Percentiles rank a stretch among this genome's conserved stretches.
phyloP scores from a whole-genome alignment of 2,888 invertebrate genomes.

The Caenorhabditis sp. region DNA sequence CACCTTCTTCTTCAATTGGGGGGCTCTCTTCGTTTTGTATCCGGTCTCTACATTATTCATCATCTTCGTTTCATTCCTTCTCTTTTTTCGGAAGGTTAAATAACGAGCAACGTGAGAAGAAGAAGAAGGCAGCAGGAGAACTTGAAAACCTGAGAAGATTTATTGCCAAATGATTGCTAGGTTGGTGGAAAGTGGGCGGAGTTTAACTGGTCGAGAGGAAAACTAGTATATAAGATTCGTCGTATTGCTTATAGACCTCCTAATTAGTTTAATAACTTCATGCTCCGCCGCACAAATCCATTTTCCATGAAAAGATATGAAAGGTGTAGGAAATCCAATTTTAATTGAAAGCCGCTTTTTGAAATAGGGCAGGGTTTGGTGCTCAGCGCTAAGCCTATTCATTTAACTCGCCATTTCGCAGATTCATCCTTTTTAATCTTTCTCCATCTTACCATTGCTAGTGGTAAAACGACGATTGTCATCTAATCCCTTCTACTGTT shows the following conservation, averaged over 20 bases:
- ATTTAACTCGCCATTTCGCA: background rate
- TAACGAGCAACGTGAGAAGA: conserved; percentile 17
- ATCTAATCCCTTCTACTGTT: background rate
- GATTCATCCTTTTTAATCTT: background rate
- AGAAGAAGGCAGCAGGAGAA: conserved; percentile 33
- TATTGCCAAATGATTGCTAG: conserved; percentile 22
- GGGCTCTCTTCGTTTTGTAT: conserved; percentile 38
- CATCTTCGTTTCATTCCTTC: conserved; percentile 33
- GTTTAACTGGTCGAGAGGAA: background rate
- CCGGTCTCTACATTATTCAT: conserved; percentile 54
- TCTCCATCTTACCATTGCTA: background rate
- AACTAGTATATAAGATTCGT: conserved; percentile 20
- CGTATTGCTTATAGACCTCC: conserved; percentile 6
- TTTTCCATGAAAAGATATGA: background rate
- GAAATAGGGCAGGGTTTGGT: background rate
- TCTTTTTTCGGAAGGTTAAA: conserved; percentile 22
- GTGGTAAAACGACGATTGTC: background rate
- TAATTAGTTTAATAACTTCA: background rate
- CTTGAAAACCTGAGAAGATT: conserved; percentile 6
- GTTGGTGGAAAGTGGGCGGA: conserved; percentile 8
- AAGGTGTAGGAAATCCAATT: background rate
- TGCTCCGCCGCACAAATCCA: background rate
- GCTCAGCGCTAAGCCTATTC: too few species aligned
- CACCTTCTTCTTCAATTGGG: conserved; percentile 24
- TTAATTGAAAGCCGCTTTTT: conserved; percentile 3